phyloP scores from a whole-genome alignment of 2,113 vertebrate species.

The Percina caprodes region DNA sequence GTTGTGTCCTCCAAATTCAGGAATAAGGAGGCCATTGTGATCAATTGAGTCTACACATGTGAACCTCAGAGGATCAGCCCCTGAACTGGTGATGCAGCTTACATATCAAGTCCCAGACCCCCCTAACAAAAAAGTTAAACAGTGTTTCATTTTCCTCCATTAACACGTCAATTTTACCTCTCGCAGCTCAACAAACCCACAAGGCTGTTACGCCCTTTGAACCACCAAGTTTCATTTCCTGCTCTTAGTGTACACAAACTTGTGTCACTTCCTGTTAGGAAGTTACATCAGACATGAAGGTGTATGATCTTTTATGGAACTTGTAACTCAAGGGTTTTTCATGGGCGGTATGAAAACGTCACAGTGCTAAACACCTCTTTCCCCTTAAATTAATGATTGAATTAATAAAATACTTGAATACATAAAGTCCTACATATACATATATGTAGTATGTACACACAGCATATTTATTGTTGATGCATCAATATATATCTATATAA shows the following conservation, averaged over 20 bases:
- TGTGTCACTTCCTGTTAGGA: slow-evolving; percentile 80
- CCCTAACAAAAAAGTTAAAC: not conserved
- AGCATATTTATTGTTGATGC: not conserved
- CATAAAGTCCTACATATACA: not conserved
- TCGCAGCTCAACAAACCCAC: slow-evolving; percentile 10
- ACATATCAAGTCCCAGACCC: not conserved
- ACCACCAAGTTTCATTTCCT: slow-evolving; percentile 79
- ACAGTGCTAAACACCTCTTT: not conserved
- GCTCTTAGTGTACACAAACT: slow-evolving; percentile 67
- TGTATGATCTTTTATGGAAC: not conserved
- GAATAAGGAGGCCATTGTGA: not conserved
- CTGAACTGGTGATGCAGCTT: not conserved
- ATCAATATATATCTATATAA: not conserved
- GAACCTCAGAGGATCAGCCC: too few relatives aligned
- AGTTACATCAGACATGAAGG: slow-evolving; percentile 25
- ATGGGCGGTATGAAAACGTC: not conserved
- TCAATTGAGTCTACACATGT: not conserved
- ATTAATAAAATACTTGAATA: not conserved
- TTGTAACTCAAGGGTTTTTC: not conserved
- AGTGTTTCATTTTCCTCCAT: not conserved
- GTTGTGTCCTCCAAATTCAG: not conserved
- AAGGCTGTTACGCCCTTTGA: slow-evolving; percentile 52
- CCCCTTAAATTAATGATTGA: not conserved
- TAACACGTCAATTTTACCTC: not conserved
- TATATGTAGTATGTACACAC: not conserved